Percentiles rank a stretch among this genome's conserved stretches.
Conservation (phyloP, 2,797 vertebrate species). For the Halcyon leucocephala region DNA sequence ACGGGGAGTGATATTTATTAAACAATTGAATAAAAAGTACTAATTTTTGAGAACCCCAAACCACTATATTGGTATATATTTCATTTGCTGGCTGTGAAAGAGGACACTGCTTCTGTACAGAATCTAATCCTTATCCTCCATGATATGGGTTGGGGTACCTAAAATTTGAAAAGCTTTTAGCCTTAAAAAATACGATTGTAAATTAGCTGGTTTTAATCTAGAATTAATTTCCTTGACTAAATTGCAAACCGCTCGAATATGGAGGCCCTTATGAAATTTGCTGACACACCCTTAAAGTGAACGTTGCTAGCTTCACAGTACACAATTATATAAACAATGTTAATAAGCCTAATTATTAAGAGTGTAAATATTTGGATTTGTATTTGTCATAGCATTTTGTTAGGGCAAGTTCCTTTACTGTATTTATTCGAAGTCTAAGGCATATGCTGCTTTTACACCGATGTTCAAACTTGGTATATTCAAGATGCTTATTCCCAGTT, state of each 20-base stretch:
- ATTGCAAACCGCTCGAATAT: constrained; percentile 46
- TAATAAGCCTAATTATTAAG: constrained; percentile 25
- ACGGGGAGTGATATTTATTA: neutral
- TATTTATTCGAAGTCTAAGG: neutral
- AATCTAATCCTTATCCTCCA: neutral
- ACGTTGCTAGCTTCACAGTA: neutral
- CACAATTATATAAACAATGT: neutral
- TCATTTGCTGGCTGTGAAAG: neutral
- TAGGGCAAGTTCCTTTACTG: neutral
- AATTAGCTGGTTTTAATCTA: constrained; percentile 16
- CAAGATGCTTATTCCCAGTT: neutral
- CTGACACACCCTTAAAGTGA: neutral
- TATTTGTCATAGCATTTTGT: neutral
- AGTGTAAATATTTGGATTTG: constrained; percentile 27
- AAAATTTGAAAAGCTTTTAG: neutral
- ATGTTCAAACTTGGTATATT: constrained; percentile 7
- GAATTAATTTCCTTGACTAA: constrained; percentile 1
- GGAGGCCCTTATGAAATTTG: neutral
- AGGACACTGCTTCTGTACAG: neutral
- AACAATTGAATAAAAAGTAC: neutral
- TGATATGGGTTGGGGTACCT: neutral
- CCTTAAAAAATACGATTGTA: neutral
- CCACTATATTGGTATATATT: neutral
- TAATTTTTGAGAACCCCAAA: neutral
- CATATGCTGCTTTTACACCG: constrained; percentile 12